Evolutionary conservation across 2,888 invertebrate genomes (phyloP), one percentile per base, ranked within the genome.

Genomic region (Stenolophus ochropezus): DNA sequence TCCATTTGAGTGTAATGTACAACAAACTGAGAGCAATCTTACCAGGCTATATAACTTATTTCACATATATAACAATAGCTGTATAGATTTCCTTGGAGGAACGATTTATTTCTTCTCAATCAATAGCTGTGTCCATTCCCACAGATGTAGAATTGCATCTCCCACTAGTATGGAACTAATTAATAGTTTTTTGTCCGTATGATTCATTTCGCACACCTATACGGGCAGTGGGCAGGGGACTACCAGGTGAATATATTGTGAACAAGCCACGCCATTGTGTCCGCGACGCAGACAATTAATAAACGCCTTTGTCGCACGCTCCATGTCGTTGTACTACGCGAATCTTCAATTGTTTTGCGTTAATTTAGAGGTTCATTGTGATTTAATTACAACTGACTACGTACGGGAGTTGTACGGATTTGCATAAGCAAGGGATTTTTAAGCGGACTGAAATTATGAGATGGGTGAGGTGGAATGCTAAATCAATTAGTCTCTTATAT

Each of bases 291-390:
- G 49, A 47, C 27, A 73, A 73, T 73, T 73, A 73, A 73, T 73
- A 73, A 73, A 73, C 73, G 73, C 73, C 73, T 49, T 73, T 73
- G 73, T 73, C 27, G 42, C 14, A 14, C 14, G 16, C 47, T 73
- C 47, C 47, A 73, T 47, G 25, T 49, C 49, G 73, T 49, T 73
- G 49, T 73, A 73, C 47, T 49, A 73, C 73, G 73, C 73, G 49
- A 73, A 21, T 75, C 75, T 18, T 27, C 75, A 65, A 80, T 80
- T 80, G 80, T 80, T 80, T 69, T 58, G 53, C 80, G 80, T 73
- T 80, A 73, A 73, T 80, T 80, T 80, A 80, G 27, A 33, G 73
- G 27, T 47, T 71, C 73, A 80, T 80, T 80, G 80, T 80, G 56
- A 77, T 80, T 80, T 80, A 80, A 80, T 80, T 80, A 73, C 73